These are phyloP conservation scores for Microcebus tavaratra DNA, from an alignment of 2,113 vertebrate species.

Conservation along the genomic window DNA sequence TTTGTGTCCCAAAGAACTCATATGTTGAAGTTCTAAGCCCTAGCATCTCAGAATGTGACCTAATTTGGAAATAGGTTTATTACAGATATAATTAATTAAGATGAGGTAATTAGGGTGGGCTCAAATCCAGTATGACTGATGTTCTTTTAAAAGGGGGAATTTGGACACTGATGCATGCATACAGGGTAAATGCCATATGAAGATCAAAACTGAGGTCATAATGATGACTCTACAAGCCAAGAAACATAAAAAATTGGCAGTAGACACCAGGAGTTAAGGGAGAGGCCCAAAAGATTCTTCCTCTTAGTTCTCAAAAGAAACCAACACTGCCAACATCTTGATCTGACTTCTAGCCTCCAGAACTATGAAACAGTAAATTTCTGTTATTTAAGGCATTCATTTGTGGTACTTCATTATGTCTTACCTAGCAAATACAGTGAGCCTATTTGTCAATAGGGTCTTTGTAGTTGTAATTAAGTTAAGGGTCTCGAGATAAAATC, in stretches of 20 bases:
- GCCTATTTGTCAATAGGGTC: neutral
- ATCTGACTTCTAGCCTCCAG: neutral
- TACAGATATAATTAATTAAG: neutral
- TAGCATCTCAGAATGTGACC: neutral
- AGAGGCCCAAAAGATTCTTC: neutral
- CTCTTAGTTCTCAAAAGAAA: neutral
- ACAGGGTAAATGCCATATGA: neutral
- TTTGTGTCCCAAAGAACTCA: neutral
- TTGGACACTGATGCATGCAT: neutral
- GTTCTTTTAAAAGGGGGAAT: neutral
- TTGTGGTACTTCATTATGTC: neutral
- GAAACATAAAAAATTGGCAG: neutral
- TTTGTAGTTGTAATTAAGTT: constrained; percentile 44
- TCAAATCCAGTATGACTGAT: neutral
- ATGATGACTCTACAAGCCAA: neutral
- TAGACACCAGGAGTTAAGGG: neutral
- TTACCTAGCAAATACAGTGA: neutral
- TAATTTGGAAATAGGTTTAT: neutral
- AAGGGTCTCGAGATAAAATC: neutral
- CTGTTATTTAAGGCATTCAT: neutral
- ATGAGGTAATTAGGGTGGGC: neutral
- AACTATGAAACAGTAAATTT: neutral
- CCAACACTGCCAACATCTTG: neutral
- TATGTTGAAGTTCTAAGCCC: neutral
- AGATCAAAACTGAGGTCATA: constrained; percentile 22